phyloP scores from a whole-genome alignment of 2,113 vertebrate genomes.

The Notothenia coriiceps region DNA sequence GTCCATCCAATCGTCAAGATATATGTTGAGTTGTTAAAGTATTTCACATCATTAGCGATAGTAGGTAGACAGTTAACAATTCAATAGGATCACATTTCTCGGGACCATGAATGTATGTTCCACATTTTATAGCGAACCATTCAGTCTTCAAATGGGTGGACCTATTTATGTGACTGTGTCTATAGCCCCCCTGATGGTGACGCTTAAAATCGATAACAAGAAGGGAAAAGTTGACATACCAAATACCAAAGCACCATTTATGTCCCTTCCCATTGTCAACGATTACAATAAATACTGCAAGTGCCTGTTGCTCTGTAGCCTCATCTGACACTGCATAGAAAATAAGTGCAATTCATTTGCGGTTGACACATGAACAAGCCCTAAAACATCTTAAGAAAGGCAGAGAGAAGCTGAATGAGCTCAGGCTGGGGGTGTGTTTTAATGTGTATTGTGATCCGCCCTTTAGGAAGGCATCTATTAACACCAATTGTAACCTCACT shows the following conservation, averaged over 20 bases:
- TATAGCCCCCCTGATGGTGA: not conserved
- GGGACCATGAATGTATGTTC: no score
- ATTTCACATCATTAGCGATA: no score
- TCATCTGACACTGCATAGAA: not conserved
- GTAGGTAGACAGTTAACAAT: no score
- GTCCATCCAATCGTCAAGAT: no score
- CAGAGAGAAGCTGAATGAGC: constrained; percentile 24
- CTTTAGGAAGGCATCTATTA: constrained; percentile 81
- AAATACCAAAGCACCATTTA: not conserved
- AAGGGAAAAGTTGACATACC: not conserved
- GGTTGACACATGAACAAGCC: constrained; percentile 20
- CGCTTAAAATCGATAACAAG: not conserved
- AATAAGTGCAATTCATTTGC: not conserved
- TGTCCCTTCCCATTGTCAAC: not conserved
- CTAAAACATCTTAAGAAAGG: constrained; percentile 8
- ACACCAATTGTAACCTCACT: constrained; percentile 79
- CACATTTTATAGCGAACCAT: no score
- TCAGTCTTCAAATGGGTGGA: not conserved
- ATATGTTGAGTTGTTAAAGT: no score
- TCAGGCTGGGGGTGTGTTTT: constrained; percentile 34
- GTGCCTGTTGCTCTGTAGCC: not conserved
- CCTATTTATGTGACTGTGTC: no score
- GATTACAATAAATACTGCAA: not conserved
- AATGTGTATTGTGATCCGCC: constrained; percentile 66
- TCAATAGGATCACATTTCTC: no score